Conservation (phyloP, 2,888 invertebrate genomes). For the Hermodice carunculata region DNA sequence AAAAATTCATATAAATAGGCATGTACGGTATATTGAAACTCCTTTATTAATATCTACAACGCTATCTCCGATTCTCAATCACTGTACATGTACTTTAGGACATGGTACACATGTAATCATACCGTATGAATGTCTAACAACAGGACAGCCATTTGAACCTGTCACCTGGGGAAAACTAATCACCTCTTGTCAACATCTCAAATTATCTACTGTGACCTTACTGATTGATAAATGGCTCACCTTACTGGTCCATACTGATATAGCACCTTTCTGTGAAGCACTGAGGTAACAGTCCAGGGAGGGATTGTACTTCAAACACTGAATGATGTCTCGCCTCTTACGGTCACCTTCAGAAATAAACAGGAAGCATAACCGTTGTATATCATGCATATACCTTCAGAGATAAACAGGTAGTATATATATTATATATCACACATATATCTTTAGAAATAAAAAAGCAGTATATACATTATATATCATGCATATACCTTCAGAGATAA, state of each 20-base stretch:
- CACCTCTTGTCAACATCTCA: too few relatives aligned
- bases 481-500: background rate
- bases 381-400: background rate
- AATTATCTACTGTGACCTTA: too few relatives aligned
- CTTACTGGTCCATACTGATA: constrained; percentile 64
- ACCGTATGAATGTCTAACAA: too few relatives aligned
- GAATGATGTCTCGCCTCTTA: constrained; percentile 62
- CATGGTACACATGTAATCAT: too few relatives aligned
- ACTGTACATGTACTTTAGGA: too few relatives aligned
- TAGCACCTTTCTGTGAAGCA: constrained; percentile 66
- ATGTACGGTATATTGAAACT: too few relatives aligned
- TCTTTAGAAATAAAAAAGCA: background rate
- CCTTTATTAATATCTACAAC: too few relatives aligned
- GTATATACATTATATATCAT: background rate
- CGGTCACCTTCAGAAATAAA: constrained; percentile 53
- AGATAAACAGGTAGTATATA: background rate
- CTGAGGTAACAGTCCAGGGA: constrained; percentile 60
- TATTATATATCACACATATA: background rate
- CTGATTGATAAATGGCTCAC: too few relatives aligned
- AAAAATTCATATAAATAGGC: too few relatives aligned
- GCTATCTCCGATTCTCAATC: too few relatives aligned
- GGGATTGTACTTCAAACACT: constrained; percentile 58
- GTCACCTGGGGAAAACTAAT: too few relatives aligned
- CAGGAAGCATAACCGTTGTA: background rate
- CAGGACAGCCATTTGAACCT: too few relatives aligned